Evolutionary conservation across 2,888 invertebrate species (phyloP).

Genomic region (Platycheirus albimanus): DNA sequence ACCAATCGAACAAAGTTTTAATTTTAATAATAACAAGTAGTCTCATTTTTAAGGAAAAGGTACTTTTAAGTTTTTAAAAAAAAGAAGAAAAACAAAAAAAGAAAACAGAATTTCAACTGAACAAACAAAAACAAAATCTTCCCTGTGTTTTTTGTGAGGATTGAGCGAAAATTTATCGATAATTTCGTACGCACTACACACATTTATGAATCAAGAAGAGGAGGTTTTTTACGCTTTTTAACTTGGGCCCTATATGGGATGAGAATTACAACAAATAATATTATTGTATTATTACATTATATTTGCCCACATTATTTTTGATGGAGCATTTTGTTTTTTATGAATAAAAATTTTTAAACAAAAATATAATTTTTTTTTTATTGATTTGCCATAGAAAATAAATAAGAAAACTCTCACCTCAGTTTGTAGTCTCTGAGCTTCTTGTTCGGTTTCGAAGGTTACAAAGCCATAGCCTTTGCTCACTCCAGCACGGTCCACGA

Average conservation of each 20-base stretch:
- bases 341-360: conserved; percentile 36
- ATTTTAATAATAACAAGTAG: conserved; percentile 63
- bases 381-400: background rate
- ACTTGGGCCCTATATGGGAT: conserved; percentile 73
- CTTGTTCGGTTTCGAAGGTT: conserved; percentile 93
- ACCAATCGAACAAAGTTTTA: conserved; percentile 73
- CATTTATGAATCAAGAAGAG: conserved; percentile 73
- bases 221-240: too few species aligned
- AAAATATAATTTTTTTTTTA: conserved; percentile 14
- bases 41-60: conserved; percentile 30
- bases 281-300: conserved; percentile 54
- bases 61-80: conserved; percentile 22
- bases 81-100: conserved; percentile 25
- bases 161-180: conserved; percentile 65
- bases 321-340: conserved; percentile 47
- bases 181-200: conserved; percentile 68
- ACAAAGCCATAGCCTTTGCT: conserved; percentile 91
- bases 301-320: conserved; percentile 59
- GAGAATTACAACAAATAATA: conserved; percentile 71
- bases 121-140: conserved; percentile 77
- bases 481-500: conserved; percentile 96
- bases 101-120: conserved; percentile 75
- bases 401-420: conserved; percentile 86
- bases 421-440: conserved; percentile 89
- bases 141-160: conserved; percentile 76